A percentile compares a stretch with the other conserved stretches of the same genome.
Conservation (phyloP, 37 sponge, comb jelly and placozoan species). For the Bolinopsis microptera region DNA sequence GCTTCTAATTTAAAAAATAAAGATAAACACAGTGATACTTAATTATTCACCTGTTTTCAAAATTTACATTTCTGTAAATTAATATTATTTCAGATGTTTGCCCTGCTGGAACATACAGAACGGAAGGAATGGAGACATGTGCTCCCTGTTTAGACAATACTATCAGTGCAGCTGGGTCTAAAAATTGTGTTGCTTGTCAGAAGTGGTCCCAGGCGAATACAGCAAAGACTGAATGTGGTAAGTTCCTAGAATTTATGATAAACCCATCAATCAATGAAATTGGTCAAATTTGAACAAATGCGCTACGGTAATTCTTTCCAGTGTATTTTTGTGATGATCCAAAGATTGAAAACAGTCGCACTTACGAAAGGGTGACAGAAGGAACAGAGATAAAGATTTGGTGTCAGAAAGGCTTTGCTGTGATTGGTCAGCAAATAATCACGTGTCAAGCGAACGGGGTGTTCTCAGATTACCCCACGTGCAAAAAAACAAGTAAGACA, state of each 20-base stretch:
- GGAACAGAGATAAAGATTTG: background rate
- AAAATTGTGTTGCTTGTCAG: background rate
- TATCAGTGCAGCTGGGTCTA: background rate
- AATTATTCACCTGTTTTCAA: too few species aligned
- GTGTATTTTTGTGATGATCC: background rate
- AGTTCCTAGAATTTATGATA: too few species aligned
- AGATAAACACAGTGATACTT: too few species aligned
- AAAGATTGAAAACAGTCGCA: background rate
- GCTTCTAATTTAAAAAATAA: too few species aligned
- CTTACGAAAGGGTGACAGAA: background rate
- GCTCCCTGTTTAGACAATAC: too few species aligned
- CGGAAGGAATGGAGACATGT: too few species aligned
- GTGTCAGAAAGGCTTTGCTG: background rate
- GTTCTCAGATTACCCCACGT: background rate
- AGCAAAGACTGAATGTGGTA: background rate
- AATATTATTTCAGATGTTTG: too few species aligned
- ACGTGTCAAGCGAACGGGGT: background rate
- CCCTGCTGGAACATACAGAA: too few species aligned
- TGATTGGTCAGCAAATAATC: background rate
- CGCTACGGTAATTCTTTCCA: background rate
- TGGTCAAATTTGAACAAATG: too few species aligned
- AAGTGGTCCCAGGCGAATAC: background rate
- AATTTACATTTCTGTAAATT: too few species aligned
- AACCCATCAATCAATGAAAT: too few species aligned
- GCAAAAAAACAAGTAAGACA: background rate